Evolutionary conservation across 2,113 vertebrate species (phyloP), one percentile per base, ranked within the genome.

Genomic region (Barbus barbus): DNA sequence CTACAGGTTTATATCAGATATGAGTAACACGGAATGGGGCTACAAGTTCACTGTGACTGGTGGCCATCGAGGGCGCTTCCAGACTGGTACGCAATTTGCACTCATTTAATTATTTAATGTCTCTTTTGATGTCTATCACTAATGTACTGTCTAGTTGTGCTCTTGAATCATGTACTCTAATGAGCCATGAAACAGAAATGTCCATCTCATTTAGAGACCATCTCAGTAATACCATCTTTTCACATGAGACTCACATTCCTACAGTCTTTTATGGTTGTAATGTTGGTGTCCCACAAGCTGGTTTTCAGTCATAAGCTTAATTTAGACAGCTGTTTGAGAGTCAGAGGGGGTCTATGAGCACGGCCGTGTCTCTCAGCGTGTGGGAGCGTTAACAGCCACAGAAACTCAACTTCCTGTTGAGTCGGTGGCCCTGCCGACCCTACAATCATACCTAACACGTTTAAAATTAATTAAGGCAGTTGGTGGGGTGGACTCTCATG

Each of bases 1-100:
- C 90, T 99, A 97, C 90, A 92, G 94, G 36, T 99, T 99, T 41
- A 96, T 96, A 88, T 98, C 97, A 0, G 98, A 99, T 93, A 98
- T 99, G 96, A 98, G 97, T 91, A 98, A 98, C 93, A 99, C 97
- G 0, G 98, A 99, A 89, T 99, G 98, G 98, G 98, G 98, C 72
- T 99, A 98, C 83, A 98, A 95, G 90, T 99, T 99, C 89, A 97
- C 97, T 0, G 96, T 99, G 48, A 97, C 97, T 0, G 97, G 97
- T 2, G 98, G 98, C 33, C 97, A 99, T 88, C 95, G 98, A 69
- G 98, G 98, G 4, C 95, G 97, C 38, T 99, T 99, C 90, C 97
- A 98, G 92, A 99, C 98, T 94, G 98, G 98, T 99, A 63, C 24
- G 83, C 53, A 33, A 51, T 6, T 31, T 51, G 6, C 46, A 24